Base-by-base conservation (phyloP, 30 jellyfish, hydroid and myxozoan species). In the Aurelia aurita region DNA sequence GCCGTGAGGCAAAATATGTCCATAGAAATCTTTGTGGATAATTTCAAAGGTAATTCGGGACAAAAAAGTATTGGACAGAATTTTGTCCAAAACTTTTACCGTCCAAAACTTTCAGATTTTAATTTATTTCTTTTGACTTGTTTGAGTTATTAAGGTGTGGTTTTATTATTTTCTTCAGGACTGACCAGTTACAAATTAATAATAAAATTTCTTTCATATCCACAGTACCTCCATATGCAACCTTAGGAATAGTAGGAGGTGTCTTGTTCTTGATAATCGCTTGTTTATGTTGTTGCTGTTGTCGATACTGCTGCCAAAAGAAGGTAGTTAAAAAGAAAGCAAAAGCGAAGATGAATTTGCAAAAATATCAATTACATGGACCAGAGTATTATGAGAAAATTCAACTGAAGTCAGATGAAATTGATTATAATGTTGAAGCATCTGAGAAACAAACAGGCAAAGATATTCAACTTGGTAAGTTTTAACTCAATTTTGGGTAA, bases 371-470 rank as follows among this genome's bases (percentile, higher is more conserved):
- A 23, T 77, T 94, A 29, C 86, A 89, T 86, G 97, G 97, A 6
- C 91, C 97, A 49, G 69, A 70, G 62, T 87, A 89, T 67, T 81
- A 79, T 23, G 97, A 89, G 78, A 82, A 87, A 54, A 39, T 85
- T 20, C 94, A 69, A 45, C 90, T 90, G 27, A 69, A 87, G 35
- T 39, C 80, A 9, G 99, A 94, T 65, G 99, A 94, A 59, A 61
- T 89, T 28, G 99, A 94, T 64, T 88, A 89, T 54, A 94, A 94
- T 72, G 89, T 94, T 18, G 97, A 85, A 58, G 88, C 90, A 20
- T 82, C 97, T 3, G 87, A 75, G 74, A 87, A 79, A 28, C 92
- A 89, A 54, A 74, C 96, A 23, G 95, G 77, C 32, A 82, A 93
- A 39, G 97, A 82, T 76, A 94, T 94, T 29, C 91, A 94, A 73